A percentile compares a stretch with the other conserved stretches of the same genome.
Conservation (phyloP, 2,797 vertebrate species). For the Periparus ater region DNA sequence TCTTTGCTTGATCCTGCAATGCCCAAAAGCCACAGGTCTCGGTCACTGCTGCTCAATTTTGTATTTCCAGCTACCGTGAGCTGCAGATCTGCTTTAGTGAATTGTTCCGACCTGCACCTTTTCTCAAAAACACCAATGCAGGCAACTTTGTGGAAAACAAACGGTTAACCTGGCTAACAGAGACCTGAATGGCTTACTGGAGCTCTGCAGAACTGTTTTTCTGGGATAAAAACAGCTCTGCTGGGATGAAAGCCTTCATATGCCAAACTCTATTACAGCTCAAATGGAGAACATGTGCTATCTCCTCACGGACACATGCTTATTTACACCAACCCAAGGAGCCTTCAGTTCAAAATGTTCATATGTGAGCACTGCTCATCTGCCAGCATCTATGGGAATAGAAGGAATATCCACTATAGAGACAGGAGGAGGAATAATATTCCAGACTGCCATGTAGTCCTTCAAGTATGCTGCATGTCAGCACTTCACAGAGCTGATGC, state of each 20-base stretch:
- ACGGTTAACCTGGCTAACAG: not conserved
- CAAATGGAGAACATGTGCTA: not conserved
- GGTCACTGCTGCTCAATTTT: accelerated
- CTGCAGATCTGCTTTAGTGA: not conserved
- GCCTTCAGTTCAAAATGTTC: not conserved
- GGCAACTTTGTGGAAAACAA: constrained; percentile 5
- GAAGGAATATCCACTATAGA: not conserved
- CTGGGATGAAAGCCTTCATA: not conserved
- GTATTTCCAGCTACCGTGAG: not conserved
- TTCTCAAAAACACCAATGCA: not conserved
- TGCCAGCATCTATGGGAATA: not conserved
- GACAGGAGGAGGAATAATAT: not conserved
- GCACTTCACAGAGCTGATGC: not conserved
- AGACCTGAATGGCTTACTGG: not conserved
- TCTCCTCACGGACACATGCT: not conserved
- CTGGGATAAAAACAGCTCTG: not conserved
- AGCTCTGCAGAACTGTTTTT: not conserved
- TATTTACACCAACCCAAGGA: not conserved
- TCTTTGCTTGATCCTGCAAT: accelerated
- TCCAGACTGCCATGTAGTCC: not conserved
- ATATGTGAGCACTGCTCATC: not conserved
- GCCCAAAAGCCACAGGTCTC: not conserved
- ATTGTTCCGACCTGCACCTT: not conserved
- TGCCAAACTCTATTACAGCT: not conserved
- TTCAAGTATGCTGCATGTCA: not conserved